Conservation (phyloP, 1,140 invertebrate species). For the Orchesella cincta region DNA sequence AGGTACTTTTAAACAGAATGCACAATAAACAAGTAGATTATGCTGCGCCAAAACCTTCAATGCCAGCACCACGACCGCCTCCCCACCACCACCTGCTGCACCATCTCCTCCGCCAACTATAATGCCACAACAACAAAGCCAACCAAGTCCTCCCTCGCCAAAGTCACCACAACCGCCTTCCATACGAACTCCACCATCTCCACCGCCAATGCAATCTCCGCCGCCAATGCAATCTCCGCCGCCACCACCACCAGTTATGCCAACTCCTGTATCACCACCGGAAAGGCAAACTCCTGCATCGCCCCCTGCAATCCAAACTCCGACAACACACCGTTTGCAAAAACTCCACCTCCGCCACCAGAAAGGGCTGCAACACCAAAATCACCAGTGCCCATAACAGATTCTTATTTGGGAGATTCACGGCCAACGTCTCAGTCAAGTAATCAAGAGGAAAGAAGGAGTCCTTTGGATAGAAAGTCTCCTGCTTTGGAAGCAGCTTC, state of each 20-base stretch:
- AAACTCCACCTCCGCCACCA: constrained; percentile 28
- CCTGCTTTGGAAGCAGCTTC: neutral
- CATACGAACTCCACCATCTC: neutral
- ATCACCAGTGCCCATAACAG: constrained; percentile 52
- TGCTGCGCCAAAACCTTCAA: constrained; percentile 31
- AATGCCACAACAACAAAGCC: constrained; percentile 42
- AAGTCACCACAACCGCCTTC: constrained; percentile 4
- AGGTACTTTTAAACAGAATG: constrained; percentile 34
- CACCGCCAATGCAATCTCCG: neutral
- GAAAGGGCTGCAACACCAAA: neutral
- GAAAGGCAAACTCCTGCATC: constrained; percentile 30
- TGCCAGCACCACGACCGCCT: constrained; percentile 58
- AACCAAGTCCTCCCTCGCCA: neutral
- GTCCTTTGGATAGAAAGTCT: constrained; percentile 9
- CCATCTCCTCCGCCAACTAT: constrained; percentile 52
- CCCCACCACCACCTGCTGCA: constrained; percentile 48
- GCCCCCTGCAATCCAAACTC: constrained; percentile 10
- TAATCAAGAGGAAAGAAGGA: constrained; percentile 32
- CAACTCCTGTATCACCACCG: neutral
- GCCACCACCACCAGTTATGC: constrained; percentile 20
- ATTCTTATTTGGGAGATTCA: constrained; percentile 30
- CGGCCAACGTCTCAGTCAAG: constrained; percentile 58
- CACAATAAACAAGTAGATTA: constrained; percentile 45
- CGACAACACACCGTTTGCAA: constrained; percentile 38
- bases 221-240: constrained; percentile 36